phyloP scores from a whole-genome alignment of 2,888 invertebrate species.

The Dexiosoma caninum region DNA sequence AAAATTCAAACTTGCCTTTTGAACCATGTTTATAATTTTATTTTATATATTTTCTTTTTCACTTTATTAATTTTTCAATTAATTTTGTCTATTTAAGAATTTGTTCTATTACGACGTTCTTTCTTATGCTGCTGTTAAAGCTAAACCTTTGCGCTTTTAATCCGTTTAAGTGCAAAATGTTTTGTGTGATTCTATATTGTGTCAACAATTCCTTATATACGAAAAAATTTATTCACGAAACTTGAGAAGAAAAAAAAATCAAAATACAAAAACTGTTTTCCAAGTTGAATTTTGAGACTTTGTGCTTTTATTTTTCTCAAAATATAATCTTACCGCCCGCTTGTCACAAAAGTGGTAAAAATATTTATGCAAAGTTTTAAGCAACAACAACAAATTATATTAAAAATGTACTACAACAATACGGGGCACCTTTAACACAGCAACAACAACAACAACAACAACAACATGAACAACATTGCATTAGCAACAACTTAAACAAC shows the following conservation, averaged over 20 bases:
- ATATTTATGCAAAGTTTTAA: conserved; percentile 61
- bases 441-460: conserved; percentile 13
- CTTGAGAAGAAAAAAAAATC: conserved; percentile 21
- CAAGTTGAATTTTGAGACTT: conserved; percentile 46
- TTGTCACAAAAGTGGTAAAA: conserved; percentile 62
- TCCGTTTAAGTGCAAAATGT: conserved; percentile 61
- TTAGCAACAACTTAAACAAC: conserved; percentile 29
- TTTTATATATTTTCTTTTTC: conserved; percentile 62
- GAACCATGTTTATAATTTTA: conserved; percentile 77
- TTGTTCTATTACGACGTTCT: conserved; percentile 36
- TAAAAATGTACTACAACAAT: conserved; percentile 43
- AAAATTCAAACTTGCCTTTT: conserved; percentile 69
- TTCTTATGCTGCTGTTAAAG: conserved; percentile 30
- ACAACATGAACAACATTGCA: not conserved
- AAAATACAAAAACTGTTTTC: conserved; percentile 39
- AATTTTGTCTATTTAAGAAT: conserved; percentile 68
- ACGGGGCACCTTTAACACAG: conserved; percentile 51
- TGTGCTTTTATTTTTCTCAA: conserved; percentile 22
- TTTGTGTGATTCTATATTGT: conserved; percentile 60
- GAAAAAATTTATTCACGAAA: conserved; percentile 51
- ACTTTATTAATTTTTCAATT: conserved; percentile 68
- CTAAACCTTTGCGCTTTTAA: conserved; percentile 61
- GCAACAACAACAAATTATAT: conserved; percentile 28
- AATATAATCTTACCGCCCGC: conserved; percentile 54
- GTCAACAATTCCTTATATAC: conserved; percentile 60